Evolutionary conservation across 2,888 invertebrate species (phyloP), one percentile per base, ranked within the genome.

Genomic region (Pristionchus arcanus): DNA sequence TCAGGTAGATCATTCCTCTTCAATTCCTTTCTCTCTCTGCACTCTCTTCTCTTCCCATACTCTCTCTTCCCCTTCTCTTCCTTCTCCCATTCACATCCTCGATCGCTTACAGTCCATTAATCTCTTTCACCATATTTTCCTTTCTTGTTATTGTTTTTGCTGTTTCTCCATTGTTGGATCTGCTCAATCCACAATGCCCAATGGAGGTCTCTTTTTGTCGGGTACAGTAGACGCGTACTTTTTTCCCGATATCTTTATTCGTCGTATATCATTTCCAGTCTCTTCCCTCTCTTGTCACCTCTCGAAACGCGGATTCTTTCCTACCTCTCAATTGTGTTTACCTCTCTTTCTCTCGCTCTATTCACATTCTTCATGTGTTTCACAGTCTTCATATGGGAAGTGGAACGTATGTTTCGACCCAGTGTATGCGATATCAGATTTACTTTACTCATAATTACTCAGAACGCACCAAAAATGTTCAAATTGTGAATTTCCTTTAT

Each of bases 101-200:
- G 49, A 81, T 81, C 81, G 81, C 81, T 81, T 81, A 81, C 81
- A 81, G 49, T 81, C 81, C 81, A 81, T 81, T 81, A 21, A 81
- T 28, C 81, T 81, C 81, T 81, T 81, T 81, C 81, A 81, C 81
- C 49, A 42, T 81, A 53, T 81, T 81, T 81, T 53, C 81, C 28
- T 28, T 81, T 49, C 81, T 42, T 81, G 49, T 21, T 49, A 81
- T 81, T 81, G 49, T 81, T 81, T 81, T 81, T 81, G 81, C 71
- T 49, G 49, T 81, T 77, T 34, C 25, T 53, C 81, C 81, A n/a
- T 81, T 81, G 81, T 81, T 49, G 49, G 81, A 49, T 81, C 81
- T 81, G n/a, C 21, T 81, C 49, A 19, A 42, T 81, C 81, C 49
- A 25, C 16, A 19, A 25, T 42, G 42, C 42, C 13, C 81, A 25